Evolutionary conservation across 2,888 invertebrate genomes (phyloP).

Genomic region (Reticulitermes lucifugus): DNA sequence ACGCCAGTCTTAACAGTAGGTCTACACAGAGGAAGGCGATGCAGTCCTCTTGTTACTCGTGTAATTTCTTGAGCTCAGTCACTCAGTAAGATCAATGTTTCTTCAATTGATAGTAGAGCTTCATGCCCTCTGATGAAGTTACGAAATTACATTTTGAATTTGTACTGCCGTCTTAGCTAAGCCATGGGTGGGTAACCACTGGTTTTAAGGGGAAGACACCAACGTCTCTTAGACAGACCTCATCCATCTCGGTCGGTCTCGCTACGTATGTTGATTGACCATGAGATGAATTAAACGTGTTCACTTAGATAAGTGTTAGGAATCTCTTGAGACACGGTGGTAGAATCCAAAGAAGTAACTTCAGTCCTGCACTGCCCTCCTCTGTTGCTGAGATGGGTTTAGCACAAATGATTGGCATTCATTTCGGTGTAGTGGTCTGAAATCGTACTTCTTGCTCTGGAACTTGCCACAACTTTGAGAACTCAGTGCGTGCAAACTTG

Average conservation of each 20-base stretch:
- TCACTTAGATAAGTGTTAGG: slow-evolving; percentile 2
- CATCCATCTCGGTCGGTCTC: not conserved
- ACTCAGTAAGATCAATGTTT: not conserved
- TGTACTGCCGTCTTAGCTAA: not conserved
- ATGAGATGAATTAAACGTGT: not conserved
- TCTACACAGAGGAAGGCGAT: too few relatives aligned
- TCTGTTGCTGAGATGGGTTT: not conserved
- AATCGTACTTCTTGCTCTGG: too few relatives aligned
- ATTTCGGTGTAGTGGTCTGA: too few relatives aligned
- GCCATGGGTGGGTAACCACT: not conserved
- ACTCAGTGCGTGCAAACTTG: too few relatives aligned
- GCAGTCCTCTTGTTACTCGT: not conserved
- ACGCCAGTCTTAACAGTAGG: too few relatives aligned
- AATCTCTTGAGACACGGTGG: not conserved
- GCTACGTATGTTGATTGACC: slow-evolving; percentile 30
- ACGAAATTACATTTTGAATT: slow-evolving; percentile 6
- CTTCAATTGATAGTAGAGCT: not conserved
- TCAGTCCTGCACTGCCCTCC: not conserved
- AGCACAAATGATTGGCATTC: not conserved
- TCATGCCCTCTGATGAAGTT: too few relatives aligned
- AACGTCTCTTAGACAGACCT: not conserved
- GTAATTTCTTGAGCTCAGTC: too few relatives aligned
- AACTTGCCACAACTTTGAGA: too few relatives aligned
- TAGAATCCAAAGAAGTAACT: not conserved
- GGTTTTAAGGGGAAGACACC: not conserved